Percentiles rank a stretch among this genome's conserved stretches.
Conservation (phyloP, 2,797 vertebrate genomes). For the Sebastiscus albofasciatus region DNA sequence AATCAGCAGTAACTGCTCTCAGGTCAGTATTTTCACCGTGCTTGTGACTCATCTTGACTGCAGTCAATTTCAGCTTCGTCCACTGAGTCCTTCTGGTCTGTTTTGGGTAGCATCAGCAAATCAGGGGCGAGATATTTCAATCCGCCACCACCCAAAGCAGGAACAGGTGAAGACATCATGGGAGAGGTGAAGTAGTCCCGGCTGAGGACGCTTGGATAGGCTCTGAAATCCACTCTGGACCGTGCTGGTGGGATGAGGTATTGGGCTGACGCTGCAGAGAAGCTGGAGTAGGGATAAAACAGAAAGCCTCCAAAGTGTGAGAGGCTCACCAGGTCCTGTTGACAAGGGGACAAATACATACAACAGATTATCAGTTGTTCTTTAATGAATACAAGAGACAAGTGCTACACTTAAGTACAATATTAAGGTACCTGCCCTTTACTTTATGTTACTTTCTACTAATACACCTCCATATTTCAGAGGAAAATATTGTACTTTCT, state of each 20-base stretch:
- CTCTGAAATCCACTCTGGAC: constrained; percentile 83
- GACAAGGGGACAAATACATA: neutral
- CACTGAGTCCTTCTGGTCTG: constrained; percentile 74
- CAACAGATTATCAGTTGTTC: neutral
- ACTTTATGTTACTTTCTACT: too few relatives aligned
- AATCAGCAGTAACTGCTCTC: neutral
- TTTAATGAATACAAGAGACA: neutral
- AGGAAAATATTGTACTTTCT: neutral
- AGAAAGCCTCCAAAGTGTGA: constrained; percentile 88
- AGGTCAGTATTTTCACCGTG: neutral
- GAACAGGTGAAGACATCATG: constrained; percentile 44
- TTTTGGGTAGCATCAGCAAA: constrained; percentile 76
- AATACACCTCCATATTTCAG: neutral
- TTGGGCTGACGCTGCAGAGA: constrained; percentile 75
- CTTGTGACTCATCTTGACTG: neutral
- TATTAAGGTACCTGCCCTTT: neutral
- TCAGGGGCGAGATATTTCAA: constrained; percentile 69
- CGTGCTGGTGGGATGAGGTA: constrained; percentile 74
- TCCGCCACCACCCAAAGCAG: constrained; percentile 14
- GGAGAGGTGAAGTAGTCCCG: constrained; percentile 79
- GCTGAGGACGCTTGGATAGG: constrained; percentile 81
- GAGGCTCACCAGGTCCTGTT: constrained; percentile 87
- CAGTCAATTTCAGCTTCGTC: constrained; percentile 21
- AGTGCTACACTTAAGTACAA: neutral
- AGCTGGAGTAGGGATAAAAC: constrained; percentile 88